Conservation (phyloP, 1,140 invertebrate species). For the Trichonephila clavata region DNA sequence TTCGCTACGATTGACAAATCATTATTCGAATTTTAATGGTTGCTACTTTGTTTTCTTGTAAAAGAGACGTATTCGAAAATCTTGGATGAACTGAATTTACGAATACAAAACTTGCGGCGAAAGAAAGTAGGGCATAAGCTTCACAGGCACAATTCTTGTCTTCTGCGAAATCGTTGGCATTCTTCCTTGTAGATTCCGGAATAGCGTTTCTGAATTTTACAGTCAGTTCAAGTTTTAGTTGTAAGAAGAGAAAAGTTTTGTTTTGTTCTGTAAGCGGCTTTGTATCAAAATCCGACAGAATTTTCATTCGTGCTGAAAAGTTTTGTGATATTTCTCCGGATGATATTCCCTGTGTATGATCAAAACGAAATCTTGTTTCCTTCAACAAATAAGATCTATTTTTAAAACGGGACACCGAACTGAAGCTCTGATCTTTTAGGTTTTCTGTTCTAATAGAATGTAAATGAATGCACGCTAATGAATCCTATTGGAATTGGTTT, state of each 20-base stretch:
- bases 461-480: too few species aligned
- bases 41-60: neutral
- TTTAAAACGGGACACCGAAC: too few species aligned
- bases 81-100: neutral
- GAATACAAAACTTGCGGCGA: neutral
- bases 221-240: neutral
- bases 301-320: neutral
- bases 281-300: neutral
- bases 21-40: neutral
- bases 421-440: too few species aligned
- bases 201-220: neutral
- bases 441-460: too few species aligned
- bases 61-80: neutral
- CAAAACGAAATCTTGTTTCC: neutral
- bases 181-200: neutral
- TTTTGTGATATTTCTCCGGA: neutral
- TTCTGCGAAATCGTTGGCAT: neutral
- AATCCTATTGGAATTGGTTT: too few species aligned
- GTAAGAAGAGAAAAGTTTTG: neutral
- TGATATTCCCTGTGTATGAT: neutral
- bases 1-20: neutral
- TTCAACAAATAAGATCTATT: neutral
- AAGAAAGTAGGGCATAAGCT: neutral
- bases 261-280: conserved; percentile 3
- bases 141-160: neutral